Base-by-base conservation (phyloP, 2,797 vertebrate species). In the Acanthiza pusilla region DNA sequence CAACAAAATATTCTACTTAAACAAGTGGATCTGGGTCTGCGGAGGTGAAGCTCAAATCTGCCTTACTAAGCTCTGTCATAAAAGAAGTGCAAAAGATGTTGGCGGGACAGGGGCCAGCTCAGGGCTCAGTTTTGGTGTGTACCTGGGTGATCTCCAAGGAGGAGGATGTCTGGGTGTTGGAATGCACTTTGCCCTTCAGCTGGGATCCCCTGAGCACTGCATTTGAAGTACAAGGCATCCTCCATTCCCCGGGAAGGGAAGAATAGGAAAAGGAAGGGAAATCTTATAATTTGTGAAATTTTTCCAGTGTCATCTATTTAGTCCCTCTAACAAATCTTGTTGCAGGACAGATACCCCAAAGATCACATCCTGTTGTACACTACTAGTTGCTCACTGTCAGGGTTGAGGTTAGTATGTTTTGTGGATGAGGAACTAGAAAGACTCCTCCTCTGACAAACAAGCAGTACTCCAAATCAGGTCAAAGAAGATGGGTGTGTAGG, bases 1-100 rank as follows among this genome's bases (percentile, higher is more conserved):
- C 98, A 98, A 97, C 97, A 96, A 97, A 96, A 96, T 96, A 96
- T 95, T 97, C 95, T 96, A 95, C 96, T 97, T 97, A 97, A 98
- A 97, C 96, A 97, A 97, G 94, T 90, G 43, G 84, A 95, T 96
- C 93, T 97, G 91, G 94, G 96, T 97, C 95, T 96, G 83, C 2
- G 7, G 85, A 97, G 95, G 96, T 96, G 94, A 96, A 86, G 65
- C 93, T 92, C 89, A 70, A 94, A 95, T 92, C 96, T 97, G 92
- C 92, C 91, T 97, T 84, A 62, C 89, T 97, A 93, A 95, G 77
- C 95, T 93, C 86, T 96, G 85, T 94, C 90, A 62, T 94, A 96
- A 97, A 93, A 93, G 86, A 93, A 90, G 72, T 72, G 77, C 76
- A 93, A 90, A 94, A 92, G 62, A 15, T 5, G 2, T 42, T 71